Conservation (phyloP, 2,888 invertebrate species). For the Sicus ferrugineus region DNA sequence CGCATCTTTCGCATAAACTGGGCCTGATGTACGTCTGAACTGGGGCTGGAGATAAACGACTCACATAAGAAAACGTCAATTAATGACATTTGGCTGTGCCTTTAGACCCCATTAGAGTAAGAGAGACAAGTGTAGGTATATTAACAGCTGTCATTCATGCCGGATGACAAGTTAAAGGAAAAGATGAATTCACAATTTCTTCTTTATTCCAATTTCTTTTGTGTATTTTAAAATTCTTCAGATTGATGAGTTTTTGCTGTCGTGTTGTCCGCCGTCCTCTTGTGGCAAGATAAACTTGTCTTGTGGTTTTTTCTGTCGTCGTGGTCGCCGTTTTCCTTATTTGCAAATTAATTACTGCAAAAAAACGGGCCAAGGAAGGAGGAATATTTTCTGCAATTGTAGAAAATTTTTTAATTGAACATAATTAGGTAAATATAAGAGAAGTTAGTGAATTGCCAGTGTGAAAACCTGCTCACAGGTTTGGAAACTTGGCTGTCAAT, state of each 20-base stretch:
- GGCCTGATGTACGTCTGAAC: too few relatives aligned
- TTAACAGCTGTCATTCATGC: not conserved
- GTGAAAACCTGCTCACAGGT: not conserved
- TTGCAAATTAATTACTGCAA: slow-evolving; percentile 40
- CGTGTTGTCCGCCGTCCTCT: slow-evolving; percentile 40
- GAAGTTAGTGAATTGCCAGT: not conserved
- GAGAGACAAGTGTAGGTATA: not conserved
- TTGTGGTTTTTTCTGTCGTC: slow-evolving; percentile 38
- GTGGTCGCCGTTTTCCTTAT: slow-evolving; percentile 37
- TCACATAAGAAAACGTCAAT: too few relatives aligned
- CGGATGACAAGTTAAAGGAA: slow-evolving; percentile 14
- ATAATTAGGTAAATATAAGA: slow-evolving; percentile 40
- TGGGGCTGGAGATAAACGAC: too few relatives aligned
- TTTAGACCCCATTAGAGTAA: not conserved
- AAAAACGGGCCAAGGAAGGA: slow-evolving; percentile 37
- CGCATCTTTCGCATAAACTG: too few relatives aligned
- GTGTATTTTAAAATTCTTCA: slow-evolving; percentile 6
- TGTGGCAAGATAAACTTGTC: too few relatives aligned
- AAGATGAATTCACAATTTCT: slow-evolving; percentile 7
- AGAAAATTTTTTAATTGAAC: slow-evolving; percentile 40
- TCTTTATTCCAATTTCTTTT: slow-evolving; percentile 4
- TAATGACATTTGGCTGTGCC: slow-evolving; percentile 21
- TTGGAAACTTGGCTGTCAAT: slow-evolving; percentile 38
- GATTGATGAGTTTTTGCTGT: slow-evolving; percentile 36
- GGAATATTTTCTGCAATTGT: slow-evolving; percentile 36